These are phyloP conservation scores for Pygoscelis antarcticus DNA, from an alignment of 2,113 vertebrate genomes.

Conservation along the genomic window DNA sequence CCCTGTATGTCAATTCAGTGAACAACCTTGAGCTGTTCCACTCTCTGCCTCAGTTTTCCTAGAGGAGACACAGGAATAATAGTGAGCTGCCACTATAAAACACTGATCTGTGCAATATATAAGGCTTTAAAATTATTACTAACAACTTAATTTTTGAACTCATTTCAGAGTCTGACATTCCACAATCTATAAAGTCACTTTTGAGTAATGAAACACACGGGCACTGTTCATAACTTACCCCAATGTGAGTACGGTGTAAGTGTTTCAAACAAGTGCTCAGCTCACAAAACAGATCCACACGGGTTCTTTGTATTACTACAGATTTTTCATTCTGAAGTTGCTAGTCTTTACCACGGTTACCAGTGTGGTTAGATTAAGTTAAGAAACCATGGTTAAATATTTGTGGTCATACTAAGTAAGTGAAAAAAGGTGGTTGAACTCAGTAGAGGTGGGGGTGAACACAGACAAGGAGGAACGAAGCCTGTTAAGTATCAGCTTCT, in stretches of 20 bases:
- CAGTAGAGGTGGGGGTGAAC: background rate
- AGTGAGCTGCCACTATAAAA: background rate
- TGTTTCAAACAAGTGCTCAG: background rate
- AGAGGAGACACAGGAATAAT: background rate
- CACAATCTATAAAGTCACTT: background rate
- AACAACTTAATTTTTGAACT: background rate
- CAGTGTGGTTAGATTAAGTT: background rate
- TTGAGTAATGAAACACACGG: background rate
- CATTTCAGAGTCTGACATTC: background rate
- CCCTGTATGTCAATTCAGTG: background rate
- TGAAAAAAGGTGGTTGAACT: slow-evolving; percentile 6
- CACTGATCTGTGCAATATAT: background rate
- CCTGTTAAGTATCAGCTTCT: background rate
- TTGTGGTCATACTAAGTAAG: background rate
- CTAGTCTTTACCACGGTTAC: background rate
- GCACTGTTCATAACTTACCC: background rate
- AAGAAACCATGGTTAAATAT: background rate
- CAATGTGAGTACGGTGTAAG: rapidly evolving
- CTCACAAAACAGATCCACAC: background rate
- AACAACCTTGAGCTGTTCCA: background rate
- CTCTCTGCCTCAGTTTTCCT: background rate
- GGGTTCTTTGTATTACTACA: background rate
- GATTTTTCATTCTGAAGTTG: background rate
- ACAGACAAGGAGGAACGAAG: background rate
- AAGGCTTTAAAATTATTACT: background rate